These are phyloP conservation scores for Squalus acanthias DNA, from an alignment of 2,797 vertebrate species.

Conservation along the genomic window DNA sequence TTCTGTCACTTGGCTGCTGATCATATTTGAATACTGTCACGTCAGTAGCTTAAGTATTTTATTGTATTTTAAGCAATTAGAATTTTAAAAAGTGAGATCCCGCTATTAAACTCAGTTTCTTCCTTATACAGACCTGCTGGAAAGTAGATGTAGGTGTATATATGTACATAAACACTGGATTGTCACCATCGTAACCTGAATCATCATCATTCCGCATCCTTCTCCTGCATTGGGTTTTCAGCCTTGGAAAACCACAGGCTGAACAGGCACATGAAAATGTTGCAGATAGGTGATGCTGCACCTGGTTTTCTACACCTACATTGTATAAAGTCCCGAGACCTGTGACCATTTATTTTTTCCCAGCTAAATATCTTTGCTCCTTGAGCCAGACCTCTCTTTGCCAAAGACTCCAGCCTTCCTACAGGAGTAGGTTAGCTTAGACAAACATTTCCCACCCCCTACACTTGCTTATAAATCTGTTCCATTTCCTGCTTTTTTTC, in stretches of 20 bases:
- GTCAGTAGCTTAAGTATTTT: not conserved
- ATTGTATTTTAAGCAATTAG: not conserved
- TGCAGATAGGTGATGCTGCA: not conserved
- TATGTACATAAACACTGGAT: not conserved
- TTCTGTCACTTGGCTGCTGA: not conserved
- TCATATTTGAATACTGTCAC: not conserved
- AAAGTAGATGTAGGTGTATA: not conserved
- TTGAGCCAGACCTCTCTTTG: not conserved
- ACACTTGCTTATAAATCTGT: too few species aligned
- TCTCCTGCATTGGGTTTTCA: not conserved
- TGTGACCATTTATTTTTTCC: not conserved
- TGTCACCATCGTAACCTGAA: not conserved
- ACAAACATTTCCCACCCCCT: too few species aligned
- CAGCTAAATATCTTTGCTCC: not conserved
- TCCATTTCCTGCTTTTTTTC: too few species aligned
- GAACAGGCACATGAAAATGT: not conserved
- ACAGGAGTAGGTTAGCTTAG: not conserved
- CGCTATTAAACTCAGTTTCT: not conserved
- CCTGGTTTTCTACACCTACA: not conserved
- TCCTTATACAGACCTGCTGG: not conserved
- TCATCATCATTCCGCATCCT: not conserved
- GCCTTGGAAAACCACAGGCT: not conserved
- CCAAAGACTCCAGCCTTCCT: not conserved
- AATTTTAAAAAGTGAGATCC: not conserved
- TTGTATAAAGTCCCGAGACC: not conserved